Evolutionary conservation across 2,888 invertebrate species (phyloP), one percentile per base, ranked within the genome.

Genomic region (Crepidodera aurea): DNA sequence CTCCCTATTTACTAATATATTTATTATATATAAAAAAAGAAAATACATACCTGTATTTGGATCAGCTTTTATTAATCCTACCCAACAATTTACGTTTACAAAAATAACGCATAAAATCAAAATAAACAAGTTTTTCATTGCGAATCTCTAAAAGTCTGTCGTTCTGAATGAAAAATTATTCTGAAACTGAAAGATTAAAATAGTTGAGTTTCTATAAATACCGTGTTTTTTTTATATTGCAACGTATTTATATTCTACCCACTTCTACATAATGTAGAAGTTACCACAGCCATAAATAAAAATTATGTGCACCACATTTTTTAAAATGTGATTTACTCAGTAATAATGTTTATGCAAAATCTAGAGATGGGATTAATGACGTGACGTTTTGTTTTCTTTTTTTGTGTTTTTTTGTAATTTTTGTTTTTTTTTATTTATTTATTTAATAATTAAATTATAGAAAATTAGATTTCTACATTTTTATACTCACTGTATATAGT

Each of bases 11-110:
- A n/a, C n/a, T n/a, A n/a, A n/a, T n/a, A n/a, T n/a, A n/a, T n/a
- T n/a, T n/a, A n/a, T n/a, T n/a, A n/a, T n/a, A n/a, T n/a, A n/a
- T n/a, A n/a, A n/a, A n/a, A n/a, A n/a, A n/a, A n/a, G n/a, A n/a
- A n/a, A n/a, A n/a, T n/a, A n/a, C n/a, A n/a, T n/a, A 63, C 63
- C 54, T 34, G 39, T 51, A 34, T 19, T 29, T 4, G 63, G 59
- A 32, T 63, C 60, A 15, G 50, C 25, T 51, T 2, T 10, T 22
- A 55, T 39, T 19, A 40, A 18, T 25, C 18, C 51, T 29, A 39
- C 22, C 60, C 59, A 63, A 42, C 55, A 55, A 5, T 56, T 25
- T n/a, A 27, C 60, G 12, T 50, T 32, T 16, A 62, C 19, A 18
- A 32, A 57, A 13, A 55, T 18, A 57, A 25, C 25, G 13, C 46